phyloP scores from a whole-genome alignment of 2,888 invertebrate species.

The Mythimna lalbum region DNA sequence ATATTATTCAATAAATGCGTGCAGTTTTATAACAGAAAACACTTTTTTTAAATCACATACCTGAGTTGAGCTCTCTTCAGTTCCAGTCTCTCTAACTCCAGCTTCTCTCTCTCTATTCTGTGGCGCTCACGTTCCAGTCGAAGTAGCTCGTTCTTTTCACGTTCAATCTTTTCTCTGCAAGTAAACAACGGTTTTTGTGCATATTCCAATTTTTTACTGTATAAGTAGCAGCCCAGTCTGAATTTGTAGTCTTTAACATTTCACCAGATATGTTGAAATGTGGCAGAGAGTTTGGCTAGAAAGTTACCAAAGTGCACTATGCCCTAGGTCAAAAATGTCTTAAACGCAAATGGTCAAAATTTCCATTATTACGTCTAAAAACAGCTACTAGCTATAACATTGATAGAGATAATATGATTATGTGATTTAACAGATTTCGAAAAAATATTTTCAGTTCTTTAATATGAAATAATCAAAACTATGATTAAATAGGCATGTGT shows the following conservation, averaged over 20 bases:
- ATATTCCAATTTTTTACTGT: neutral
- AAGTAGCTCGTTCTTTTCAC: slow-evolving; percentile 96
- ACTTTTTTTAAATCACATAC: slow-evolving; percentile 73
- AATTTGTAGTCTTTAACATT: neutral
- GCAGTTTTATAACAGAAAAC: no score
- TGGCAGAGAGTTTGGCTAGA: no score
- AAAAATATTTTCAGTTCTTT: no score
- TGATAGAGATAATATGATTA: no score
- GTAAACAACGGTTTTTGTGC: neutral
- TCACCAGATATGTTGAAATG: no score
- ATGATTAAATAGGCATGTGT: neutral
- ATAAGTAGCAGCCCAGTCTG: neutral
- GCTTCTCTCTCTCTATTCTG: slow-evolving; percentile 93
- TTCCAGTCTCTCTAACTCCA: slow-evolving; percentile 95
- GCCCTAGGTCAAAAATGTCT: no score
- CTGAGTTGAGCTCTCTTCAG: slow-evolving; percentile 95
- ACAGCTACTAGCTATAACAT: no score
- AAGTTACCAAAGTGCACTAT: no score
- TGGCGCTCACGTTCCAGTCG: slow-evolving; percentile 96
- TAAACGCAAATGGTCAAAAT: no score
- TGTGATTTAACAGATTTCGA: neutral
- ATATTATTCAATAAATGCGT: neutral
- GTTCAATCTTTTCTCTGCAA: slow-evolving; percentile 95
- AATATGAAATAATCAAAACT: no score
- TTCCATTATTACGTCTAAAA: no score